These are phyloP conservation scores for Acropternis orthonyx DNA, from an alignment of 2,797 vertebrate species.

Conservation along the genomic window DNA sequence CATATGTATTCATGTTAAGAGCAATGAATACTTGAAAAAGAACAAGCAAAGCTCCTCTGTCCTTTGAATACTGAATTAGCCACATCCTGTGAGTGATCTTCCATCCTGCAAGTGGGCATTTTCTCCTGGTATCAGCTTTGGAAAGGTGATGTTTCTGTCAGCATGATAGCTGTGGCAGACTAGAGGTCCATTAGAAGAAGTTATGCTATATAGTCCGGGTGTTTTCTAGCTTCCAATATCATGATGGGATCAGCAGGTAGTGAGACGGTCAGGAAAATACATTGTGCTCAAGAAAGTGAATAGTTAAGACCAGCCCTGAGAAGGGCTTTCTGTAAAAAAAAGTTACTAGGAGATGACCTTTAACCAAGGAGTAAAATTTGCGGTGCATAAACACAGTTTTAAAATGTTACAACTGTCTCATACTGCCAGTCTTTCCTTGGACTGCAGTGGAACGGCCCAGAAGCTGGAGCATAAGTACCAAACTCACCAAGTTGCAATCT, in stretches of 20 bases:
- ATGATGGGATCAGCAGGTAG: not conserved
- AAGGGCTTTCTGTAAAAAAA: not conserved
- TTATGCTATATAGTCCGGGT: not conserved
- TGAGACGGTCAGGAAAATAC: not conserved
- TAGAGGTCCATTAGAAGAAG: not conserved
- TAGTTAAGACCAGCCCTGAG: not conserved
- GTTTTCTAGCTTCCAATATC: not conserved
- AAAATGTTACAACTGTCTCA: not conserved
- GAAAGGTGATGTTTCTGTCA: not conserved
- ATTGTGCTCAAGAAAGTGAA: not conserved
- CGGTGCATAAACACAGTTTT: not conserved
- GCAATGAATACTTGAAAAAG: not conserved
- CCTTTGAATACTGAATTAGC: not conserved
- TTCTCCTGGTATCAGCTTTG: not conserved
- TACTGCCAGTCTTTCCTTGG: not conserved
- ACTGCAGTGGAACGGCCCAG: not conserved
- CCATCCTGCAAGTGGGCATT: not conserved
- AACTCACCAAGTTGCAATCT: conserved; percentile 83
- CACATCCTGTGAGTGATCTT: not conserved
- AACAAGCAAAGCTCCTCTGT: not conserved
- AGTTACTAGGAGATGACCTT: not conserved
- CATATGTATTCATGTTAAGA: not conserved
- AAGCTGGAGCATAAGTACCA: not conserved
- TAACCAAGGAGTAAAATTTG: not conserved
- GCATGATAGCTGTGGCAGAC: not conserved